Evolutionary conservation across 2,888 invertebrate genomes (phyloP), one percentile per base, ranked within the genome.

Genomic region (Coleophora flavipennella): DNA sequence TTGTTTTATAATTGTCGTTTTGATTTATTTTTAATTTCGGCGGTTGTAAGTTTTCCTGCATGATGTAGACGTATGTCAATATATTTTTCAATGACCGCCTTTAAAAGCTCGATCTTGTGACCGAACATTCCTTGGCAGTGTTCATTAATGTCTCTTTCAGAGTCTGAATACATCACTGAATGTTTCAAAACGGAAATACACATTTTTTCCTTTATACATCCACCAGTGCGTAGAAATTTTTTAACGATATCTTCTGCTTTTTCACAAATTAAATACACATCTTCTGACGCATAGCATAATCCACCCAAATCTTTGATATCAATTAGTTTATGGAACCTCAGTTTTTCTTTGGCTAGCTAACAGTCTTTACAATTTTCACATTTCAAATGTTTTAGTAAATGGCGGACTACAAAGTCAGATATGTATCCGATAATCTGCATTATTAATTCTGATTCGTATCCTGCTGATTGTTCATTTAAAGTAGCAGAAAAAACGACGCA

Each of bases 381-480:
- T 12, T 38, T 26, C 28, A 38, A 3, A 11, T 31, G 33, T 27
- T 33, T 38, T 33, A 38, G 4, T n/a, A 38, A 13, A 4, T 32
- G 8, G 13, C 33, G 8, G 4, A 38, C 38, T 9, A 33, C 38
- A 25, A 31, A 31, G 1, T 29, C 36, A 12, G 40, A 32, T 27
- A 40, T 40, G 26, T 40, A 40, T 28, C 40, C 40, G n/a, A 40
- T 33, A 10, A 35, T 39, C 35, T 39, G 36, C 3, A 29, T 12
- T n/a, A 33, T 14, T 12, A 31, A 8, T 13, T 9, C 13, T 11
- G 32, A 33, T 8, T n/a, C 8, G 8, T 9, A 10, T 3, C 33
- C 13, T 33, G n/a, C n/a, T n/a, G n/a, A n/a, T n/a, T n/a, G n/a
- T n/a, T 32, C 8, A 36, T 36, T 13, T 20, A 33, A 31, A 28